These are phyloP conservation scores for Rhopalosiphum maidis DNA, from an alignment of 1,140 invertebrate species.

Conservation along the genomic window DNA sequence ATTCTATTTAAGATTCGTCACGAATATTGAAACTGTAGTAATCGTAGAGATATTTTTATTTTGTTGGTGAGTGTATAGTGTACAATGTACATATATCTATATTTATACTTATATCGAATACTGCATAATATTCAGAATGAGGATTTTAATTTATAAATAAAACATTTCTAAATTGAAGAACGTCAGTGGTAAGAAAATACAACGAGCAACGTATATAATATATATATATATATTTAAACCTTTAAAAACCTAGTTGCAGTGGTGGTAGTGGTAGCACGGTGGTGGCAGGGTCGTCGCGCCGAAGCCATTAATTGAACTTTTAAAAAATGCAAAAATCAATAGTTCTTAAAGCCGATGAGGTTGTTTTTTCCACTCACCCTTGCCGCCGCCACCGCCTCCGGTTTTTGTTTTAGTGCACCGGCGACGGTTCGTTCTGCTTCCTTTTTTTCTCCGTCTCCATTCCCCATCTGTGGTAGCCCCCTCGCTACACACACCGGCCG, in stretches of 20 bases:
- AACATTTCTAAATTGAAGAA: constrained; percentile 7
- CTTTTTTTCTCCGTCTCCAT: constrained; percentile 38
- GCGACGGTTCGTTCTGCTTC: constrained; percentile 35
- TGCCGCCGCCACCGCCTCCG: background rate
- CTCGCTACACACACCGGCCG: background rate
- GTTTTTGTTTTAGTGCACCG: constrained; percentile 55
- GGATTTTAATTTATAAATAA: constrained; percentile 33
- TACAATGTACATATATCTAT: background rate
- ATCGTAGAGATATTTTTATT: background rate
- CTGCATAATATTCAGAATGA: background rate
- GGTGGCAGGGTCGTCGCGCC: background rate
- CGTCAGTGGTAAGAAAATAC: background rate
- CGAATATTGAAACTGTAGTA: background rate
- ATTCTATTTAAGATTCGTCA: constrained; percentile 26
- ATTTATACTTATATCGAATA: background rate
- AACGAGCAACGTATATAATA: background rate
- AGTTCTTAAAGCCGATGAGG: constrained; percentile 58
- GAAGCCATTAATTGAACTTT: constrained; percentile 58
- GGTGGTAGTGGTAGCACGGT: background rate
- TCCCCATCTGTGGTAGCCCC: background rate
- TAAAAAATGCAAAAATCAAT: constrained; percentile 57
- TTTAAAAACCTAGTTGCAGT: constrained; percentile 18
- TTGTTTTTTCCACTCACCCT: constrained; percentile 44
- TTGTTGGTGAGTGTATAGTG: background rate
- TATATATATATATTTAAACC: background rate